Evolutionary conservation across 2,797 vertebrate species (phyloP).

Genomic region (Macrochelys suwanniensis): DNA sequence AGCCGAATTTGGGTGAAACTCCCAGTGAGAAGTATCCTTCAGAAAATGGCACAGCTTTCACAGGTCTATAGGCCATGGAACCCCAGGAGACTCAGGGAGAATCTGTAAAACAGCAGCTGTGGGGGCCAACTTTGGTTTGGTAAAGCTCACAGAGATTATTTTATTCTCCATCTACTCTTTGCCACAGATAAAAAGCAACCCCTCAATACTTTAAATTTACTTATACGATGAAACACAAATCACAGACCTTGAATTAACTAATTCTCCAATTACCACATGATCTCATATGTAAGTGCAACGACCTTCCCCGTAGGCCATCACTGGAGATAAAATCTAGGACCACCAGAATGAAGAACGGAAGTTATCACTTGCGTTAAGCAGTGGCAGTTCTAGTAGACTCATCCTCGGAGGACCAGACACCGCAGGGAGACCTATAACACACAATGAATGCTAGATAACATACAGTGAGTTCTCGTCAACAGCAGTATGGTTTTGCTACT

Average conservation of each 20-base stretch:
- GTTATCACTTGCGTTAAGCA: not conserved
- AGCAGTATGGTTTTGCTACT: rapidly evolving
- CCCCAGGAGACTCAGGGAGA: rapidly evolving
- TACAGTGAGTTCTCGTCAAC: too few relatives aligned
- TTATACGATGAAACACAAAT: not conserved
- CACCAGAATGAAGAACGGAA: not conserved
- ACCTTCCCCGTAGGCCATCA: not conserved
- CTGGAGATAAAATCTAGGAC: not conserved
- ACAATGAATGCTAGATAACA: rapidly evolving
- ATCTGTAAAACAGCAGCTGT: not conserved
- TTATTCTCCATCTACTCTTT: not conserved
- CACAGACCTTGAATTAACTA: not conserved
- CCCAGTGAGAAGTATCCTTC: not conserved
- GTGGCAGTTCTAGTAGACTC: not conserved
- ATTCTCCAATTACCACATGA: not conserved
- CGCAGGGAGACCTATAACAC: rapidly evolving
- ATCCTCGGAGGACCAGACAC: rapidly evolving
- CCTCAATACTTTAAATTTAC: rapidly evolving
- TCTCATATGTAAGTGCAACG: not conserved
- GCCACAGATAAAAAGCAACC: not conserved
- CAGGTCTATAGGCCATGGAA: not conserved
- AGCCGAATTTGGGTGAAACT: not conserved
- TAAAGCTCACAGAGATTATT: not conserved
- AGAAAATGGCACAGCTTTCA: not conserved
- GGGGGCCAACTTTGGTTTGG: not conserved